Base-by-base conservation (phyloP, 2,113 vertebrate species). In the Ciconia stormi region DNA sequence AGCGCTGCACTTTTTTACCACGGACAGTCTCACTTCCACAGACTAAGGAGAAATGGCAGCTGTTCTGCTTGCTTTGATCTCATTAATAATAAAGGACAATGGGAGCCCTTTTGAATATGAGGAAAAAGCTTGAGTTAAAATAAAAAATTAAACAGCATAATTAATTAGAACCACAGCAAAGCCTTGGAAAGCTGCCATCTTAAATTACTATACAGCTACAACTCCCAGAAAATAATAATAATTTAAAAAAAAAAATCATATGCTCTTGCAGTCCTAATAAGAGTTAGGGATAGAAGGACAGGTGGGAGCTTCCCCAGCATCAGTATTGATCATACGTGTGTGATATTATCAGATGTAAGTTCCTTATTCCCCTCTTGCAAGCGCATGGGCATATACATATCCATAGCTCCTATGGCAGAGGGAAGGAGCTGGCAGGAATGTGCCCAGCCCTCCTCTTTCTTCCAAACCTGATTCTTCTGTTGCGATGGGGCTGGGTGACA, bases 141-240 rank as follows among this genome's bases (percentile, higher is more conserved):
- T 72, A 50, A 91, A 96, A 95, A 90, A 85, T 85, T 93, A 95
- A 95, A 90, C 87, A 82, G 62, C 53, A 56, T 80, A 90, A 86
- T 95, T 90, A 96, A 96, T 95, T 77, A 96, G 90, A 95, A 91
- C 78, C 84, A 77, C 82, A 91, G 87, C 66, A 91, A 94, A 92
- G 87, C 49, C 78, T 82, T 96, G 87, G 89, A 84, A 81, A 93
- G 56, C 81, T 93, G 95, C 89, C 83, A 87, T 71, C 77, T 59
- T 78, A 71, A 92, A 89, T 87, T 89, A 91, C 46, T 83, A 81
- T 38, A 71, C 38, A 69, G 79, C 78, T 87, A 80, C 84, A 94
- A 82, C 66, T 93, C 69, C 44, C 61, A 63, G 69, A 71, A 93
- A 91, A 92, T 59, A 89, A 63, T 58, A 50, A 67, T 49, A 26